phyloP scores from a whole-genome alignment of 2,113 vertebrate genomes.

The Notiomystis cincta region DNA sequence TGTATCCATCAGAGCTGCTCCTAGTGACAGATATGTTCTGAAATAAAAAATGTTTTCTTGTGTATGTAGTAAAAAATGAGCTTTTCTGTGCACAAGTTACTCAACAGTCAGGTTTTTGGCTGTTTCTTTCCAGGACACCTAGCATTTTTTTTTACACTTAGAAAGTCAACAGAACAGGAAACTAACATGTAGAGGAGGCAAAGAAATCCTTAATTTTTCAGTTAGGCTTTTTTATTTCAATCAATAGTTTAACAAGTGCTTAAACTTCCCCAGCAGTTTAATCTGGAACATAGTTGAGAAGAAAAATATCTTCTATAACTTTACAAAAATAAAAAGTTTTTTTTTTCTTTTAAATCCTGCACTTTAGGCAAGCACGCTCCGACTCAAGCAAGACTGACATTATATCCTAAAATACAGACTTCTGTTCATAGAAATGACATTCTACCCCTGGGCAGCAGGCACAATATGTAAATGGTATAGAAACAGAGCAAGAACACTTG shows the following conservation, averaged over 20 bases:
- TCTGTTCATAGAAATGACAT: neutral
- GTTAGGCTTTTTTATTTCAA: constrained; percentile 52
- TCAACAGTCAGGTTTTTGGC: neutral
- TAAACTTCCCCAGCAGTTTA: constrained; percentile 47
- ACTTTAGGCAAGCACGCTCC: neutral
- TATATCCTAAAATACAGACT: neutral
- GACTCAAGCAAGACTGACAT: neutral
- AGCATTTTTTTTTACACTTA: neutral
- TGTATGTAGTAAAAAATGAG: neutral
- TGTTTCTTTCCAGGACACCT: neutral
- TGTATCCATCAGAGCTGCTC: neutral
- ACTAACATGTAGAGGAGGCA: neutral
- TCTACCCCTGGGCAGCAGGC: neutral
- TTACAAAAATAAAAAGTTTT: constrained; percentile 57
- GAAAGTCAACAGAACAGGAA: neutral
- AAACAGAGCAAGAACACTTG: neutral
- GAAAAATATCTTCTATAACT: constrained; percentile 46
- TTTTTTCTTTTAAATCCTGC: neutral
- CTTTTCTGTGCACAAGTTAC: neutral
- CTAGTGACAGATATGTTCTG: rapidly evolving
- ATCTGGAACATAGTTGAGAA: constrained; percentile 35
- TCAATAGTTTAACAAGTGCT: constrained; percentile 49
- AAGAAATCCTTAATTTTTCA: neutral
- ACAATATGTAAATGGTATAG: neutral
- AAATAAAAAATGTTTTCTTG: neutral